These are phyloP conservation scores for Neelides sp. DNA, from an alignment of 1,140 invertebrate genomes.

Conservation along the genomic window DNA sequence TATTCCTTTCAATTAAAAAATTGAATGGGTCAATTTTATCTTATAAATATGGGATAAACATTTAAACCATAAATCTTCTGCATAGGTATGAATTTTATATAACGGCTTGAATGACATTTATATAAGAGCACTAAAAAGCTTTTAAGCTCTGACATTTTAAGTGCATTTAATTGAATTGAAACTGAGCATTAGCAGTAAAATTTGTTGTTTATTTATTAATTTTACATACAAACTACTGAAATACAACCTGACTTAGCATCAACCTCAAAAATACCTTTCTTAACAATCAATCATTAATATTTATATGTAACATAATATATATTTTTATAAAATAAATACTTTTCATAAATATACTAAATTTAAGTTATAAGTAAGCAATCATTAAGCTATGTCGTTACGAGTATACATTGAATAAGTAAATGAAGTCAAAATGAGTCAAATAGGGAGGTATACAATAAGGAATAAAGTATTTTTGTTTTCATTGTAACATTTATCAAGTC, in stretches of 20 bases:
- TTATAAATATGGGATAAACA: no score
- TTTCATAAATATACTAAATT: neutral
- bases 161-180: neutral
- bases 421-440: no score
- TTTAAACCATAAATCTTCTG: no score
- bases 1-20: no score
- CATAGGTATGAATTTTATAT: no score
- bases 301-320: neutral
- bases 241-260: neutral
- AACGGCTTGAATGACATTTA: no score
- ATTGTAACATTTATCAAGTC: no score
- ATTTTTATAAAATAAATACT: neutral
- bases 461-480: no score
- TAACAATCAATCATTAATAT: neutral
- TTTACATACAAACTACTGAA: neutral
- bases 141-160: neutral
- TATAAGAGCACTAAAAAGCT: no score
- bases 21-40: no score
- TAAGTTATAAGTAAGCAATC: neutral
- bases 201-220: neutral
- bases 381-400: neutral
- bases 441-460: no score
- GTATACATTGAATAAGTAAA: no score
- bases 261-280: neutral
- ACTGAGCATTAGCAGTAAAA: neutral